These are phyloP conservation scores for Holothuria glaberrima DNA, from an alignment of 35 echinoderm and acorn worm genomes.

Conservation along the genomic window DNA sequence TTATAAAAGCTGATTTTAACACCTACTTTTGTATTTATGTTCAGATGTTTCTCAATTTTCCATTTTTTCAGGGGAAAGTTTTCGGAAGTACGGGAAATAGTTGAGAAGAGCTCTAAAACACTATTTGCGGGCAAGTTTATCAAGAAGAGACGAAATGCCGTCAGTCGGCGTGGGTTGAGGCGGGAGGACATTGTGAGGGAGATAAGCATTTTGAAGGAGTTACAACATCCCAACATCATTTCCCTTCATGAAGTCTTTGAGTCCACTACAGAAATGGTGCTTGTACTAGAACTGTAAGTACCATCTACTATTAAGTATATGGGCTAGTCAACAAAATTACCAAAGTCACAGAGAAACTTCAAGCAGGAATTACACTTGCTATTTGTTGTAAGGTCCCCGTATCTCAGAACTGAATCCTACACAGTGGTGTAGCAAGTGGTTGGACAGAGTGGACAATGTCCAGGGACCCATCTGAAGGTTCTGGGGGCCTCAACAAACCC, in stretches of 20 bases:
- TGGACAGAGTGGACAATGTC: too few relatives aligned
- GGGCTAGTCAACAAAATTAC: too few relatives aligned
- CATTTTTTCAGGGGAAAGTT: slow-evolving; percentile 85
- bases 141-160: slow-evolving; percentile 83
- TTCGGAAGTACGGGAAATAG: slow-evolving; percentile 84
- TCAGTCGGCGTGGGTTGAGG: slow-evolving; percentile 78
- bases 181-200: slow-evolving; percentile 94
- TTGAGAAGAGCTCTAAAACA: slow-evolving; percentile 69
- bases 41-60: not conserved
- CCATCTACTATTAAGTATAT: too few relatives aligned
- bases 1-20: too few relatives aligned
- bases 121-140: slow-evolving; percentile 91
- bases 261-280: slow-evolving; percentile 77
- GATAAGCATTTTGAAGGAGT: slow-evolving; percentile 77
- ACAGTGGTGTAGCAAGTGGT: too few relatives aligned
- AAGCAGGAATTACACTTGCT: too few relatives aligned
- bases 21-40: not conserved
- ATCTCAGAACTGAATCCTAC: too few relatives aligned
- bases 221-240: slow-evolving; percentile 88
- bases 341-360: too few relatives aligned
- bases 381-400: too few relatives aligned
- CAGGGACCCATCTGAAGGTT: too few relatives aligned
- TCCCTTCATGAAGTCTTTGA: slow-evolving; percentile 95
- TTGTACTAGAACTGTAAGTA: slow-evolving; percentile 97
- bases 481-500: too few relatives aligned